A percentile compares a stretch with the other conserved stretches of the same genome.
Evolutionary conservation across 2,797 vertebrate genomes (phyloP).

Genomic region (Taenioides sp.): DNA sequence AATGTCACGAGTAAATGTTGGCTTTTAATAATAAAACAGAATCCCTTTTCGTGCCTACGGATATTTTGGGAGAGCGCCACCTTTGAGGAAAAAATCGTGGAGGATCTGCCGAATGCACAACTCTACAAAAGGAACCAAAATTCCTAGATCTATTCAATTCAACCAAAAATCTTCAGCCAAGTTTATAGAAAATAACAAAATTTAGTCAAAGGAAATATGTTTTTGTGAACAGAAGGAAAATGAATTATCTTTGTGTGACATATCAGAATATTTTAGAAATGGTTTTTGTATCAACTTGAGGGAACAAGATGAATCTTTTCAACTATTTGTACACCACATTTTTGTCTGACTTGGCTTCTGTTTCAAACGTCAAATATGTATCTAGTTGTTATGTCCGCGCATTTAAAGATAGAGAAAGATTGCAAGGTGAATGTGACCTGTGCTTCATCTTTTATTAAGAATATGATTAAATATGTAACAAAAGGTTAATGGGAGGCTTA

Average conservation of each 20-base stretch:
- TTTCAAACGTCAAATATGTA: not conserved
- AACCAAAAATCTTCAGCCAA: constrained; percentile 9
- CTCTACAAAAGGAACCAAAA: constrained; percentile 14
- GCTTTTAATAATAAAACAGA: constrained; percentile 73
- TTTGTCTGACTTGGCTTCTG: not conserved
- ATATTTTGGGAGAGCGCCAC: constrained; percentile 65
- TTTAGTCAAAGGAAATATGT: not conserved
- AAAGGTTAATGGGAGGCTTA: not conserved
- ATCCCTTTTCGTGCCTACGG: constrained; percentile 57
- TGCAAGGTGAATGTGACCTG: constrained; percentile 1
- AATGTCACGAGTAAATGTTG: constrained; percentile 71
- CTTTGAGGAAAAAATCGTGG: constrained; percentile 63
- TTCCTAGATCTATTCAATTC: constrained; percentile 11
- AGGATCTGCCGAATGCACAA: constrained; percentile 60
- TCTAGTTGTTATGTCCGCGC: not conserved
- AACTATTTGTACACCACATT: not conserved
- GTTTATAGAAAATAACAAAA: not conserved
- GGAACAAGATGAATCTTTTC: not conserved
- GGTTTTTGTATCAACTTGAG: not conserved
- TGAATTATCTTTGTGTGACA: not conserved
- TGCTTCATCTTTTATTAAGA: constrained; percentile 1
- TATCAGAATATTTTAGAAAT: not conserved
- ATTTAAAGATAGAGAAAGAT: not conserved
- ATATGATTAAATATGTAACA: constrained; percentile 1
- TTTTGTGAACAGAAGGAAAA: not conserved